Conservation (phyloP, 2,797 vertebrate genomes). For the Bovichtus diacanthus region DNA sequence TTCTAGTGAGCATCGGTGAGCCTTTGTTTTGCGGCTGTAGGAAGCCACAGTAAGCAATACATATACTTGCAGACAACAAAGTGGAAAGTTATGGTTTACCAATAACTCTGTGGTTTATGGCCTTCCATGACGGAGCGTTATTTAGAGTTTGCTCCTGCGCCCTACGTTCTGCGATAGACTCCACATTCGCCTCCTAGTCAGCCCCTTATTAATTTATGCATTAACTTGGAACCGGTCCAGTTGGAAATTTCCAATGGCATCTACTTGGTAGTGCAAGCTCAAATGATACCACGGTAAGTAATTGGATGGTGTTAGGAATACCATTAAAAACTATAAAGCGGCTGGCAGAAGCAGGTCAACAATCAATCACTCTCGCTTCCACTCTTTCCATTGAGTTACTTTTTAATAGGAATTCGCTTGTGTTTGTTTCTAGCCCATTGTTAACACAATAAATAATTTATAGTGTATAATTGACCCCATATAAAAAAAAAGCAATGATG, state of each 20-base stretch:
- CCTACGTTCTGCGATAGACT: constrained; percentile 22
- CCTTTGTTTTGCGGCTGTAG: constrained; percentile 38
- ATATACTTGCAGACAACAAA: constrained; percentile 61
- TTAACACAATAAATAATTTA: neutral
- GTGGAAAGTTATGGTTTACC: constrained; percentile 66
- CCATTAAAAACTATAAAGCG: constrained; percentile 74
- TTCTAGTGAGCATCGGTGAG: constrained; percentile 25
- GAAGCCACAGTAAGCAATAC: constrained; percentile 66
- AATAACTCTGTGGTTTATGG: constrained; percentile 68
- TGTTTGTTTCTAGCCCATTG: neutral
- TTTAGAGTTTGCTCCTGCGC: constrained; percentile 39
- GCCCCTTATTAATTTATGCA: constrained; percentile 81
- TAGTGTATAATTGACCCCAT: neutral
- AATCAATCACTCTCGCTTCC: constrained; percentile 68
- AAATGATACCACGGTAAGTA: constrained; percentile 78
- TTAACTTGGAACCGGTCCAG: constrained; percentile 83
- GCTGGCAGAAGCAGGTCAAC: constrained; percentile 64
- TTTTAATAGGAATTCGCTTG: constrained; percentile 49
- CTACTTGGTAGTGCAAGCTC: constrained; percentile 56
- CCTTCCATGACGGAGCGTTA: constrained; percentile 30
- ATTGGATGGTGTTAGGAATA: constrained; percentile 79
- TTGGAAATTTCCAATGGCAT: constrained; percentile 69
- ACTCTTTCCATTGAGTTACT: constrained; percentile 40
- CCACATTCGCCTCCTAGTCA: constrained; percentile 39
- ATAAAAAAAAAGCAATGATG: constrained; percentile 1